phyloP scores from a whole-genome alignment of 2,113 vertebrate genomes.

The Taurulus bubalis region DNA sequence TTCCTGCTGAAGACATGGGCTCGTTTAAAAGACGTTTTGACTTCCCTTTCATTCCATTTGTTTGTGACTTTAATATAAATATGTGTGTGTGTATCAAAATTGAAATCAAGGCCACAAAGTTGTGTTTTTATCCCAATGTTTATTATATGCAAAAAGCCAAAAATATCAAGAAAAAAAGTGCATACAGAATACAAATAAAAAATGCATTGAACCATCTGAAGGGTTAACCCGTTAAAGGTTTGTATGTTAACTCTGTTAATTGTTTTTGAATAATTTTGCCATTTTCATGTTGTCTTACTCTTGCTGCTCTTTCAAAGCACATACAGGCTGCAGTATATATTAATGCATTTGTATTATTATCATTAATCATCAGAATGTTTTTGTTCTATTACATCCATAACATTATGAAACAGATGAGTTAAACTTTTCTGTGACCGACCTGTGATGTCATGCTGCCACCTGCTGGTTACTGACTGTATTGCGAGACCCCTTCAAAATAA shows the following conservation, averaged over 20 bases:
- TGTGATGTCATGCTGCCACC: constrained; percentile 24
- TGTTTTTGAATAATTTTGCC: neutral
- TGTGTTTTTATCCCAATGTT: neutral
- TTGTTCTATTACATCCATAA: too few relatives aligned
- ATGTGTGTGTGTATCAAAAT: neutral
- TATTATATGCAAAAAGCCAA: neutral
- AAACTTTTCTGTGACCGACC: too few relatives aligned
- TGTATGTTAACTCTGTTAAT: neutral
- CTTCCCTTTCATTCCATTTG: too few relatives aligned
- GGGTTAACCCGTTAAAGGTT: too few relatives aligned
- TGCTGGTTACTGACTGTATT: constrained; percentile 11
- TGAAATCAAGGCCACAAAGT: neutral
- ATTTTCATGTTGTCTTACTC: too few relatives aligned
- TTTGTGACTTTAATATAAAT: neutral
- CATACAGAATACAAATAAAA: neutral
- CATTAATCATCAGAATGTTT: too few relatives aligned
- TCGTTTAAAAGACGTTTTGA: too few relatives aligned
- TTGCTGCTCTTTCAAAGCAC: too few relatives aligned
- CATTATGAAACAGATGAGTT: too few relatives aligned
- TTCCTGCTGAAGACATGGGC: too few relatives aligned
- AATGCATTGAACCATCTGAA: too few relatives aligned
- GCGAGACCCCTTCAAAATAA: neutral
- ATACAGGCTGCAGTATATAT: neutral
- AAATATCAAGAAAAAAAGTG: neutral
- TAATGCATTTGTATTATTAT: neutral